phyloP scores from a whole-genome alignment of 64 coral and sea anemone genomes.

The Orbicella faveolata region DNA sequence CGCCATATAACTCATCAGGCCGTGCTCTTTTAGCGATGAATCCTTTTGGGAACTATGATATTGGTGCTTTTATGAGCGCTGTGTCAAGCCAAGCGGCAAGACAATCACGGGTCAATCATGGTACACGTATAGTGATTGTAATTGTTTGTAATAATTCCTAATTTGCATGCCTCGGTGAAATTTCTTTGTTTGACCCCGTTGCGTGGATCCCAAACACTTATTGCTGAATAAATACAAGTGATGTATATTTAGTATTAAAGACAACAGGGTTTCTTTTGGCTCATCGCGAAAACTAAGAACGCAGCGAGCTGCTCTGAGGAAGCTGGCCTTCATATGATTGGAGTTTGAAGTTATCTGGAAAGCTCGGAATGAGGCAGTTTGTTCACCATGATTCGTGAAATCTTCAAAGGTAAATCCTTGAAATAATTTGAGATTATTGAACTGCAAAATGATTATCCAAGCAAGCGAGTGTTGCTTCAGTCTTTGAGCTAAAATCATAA shows the following conservation, averaged over 20 bases:
- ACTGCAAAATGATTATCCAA: not conserved
- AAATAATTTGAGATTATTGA: conserved; percentile 2
- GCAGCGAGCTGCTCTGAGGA: too few relatives aligned
- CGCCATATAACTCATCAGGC: too few relatives aligned
- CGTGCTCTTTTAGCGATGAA: too few relatives aligned
- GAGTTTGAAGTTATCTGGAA: too few relatives aligned
- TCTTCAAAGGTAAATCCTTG: not conserved
- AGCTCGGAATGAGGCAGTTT: not conserved
- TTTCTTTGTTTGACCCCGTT: not conserved
- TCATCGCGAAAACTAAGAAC: too few relatives aligned
- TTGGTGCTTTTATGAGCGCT: not conserved
- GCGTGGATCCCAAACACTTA: not conserved
- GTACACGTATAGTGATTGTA: not conserved
- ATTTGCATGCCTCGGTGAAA: not conserved
- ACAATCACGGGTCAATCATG: not conserved
- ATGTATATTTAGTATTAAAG: not conserved
- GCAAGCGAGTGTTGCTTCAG: not conserved
- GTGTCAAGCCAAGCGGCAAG: too few relatives aligned
- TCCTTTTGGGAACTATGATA: not conserved
- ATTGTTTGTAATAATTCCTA: not conserved
- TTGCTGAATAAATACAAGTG: not conserved
- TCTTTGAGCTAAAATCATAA: not conserved
- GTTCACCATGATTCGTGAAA: not conserved
- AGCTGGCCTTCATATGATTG: too few relatives aligned
- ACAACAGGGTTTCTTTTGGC: not conserved